A percentile compares a stretch with the other conserved stretches of the same genome.
These are phyloP conservation scores for Steinernema khuongi DNA, from an alignment of 1,140 invertebrate genomes.

Conservation along the genomic window DNA sequence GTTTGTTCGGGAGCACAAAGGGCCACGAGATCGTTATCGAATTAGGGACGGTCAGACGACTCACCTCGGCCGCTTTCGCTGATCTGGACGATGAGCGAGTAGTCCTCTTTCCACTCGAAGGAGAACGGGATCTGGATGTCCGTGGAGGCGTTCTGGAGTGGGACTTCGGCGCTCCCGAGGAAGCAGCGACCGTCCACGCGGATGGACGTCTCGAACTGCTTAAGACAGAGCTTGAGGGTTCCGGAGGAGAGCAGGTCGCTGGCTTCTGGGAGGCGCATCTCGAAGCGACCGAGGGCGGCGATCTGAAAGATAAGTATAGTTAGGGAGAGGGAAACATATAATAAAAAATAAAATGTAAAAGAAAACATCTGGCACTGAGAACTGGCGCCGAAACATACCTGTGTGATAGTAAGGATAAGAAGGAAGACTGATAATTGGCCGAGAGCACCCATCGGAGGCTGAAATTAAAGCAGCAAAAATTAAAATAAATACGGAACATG, in stretches of 20 bases:
- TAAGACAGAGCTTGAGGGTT: neutral
- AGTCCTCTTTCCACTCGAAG: slow-evolving; percentile 5
- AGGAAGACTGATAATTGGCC: too few relatives aligned
- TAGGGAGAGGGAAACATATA: too few relatives aligned
- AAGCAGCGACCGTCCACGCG: neutral
- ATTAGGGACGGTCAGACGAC: neutral
- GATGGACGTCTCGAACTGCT: neutral
- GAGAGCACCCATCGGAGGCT: too few relatives aligned
- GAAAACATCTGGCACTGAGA: too few relatives aligned
- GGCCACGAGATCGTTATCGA: neutral
- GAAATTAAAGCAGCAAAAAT: too few relatives aligned
- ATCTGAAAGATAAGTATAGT: neutral
- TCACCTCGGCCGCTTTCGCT: neutral
- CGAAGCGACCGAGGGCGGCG: neutral
- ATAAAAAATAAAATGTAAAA: too few relatives aligned
- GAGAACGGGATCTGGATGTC: neutral
- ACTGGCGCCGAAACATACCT: too few relatives aligned
- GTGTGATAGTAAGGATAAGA: too few relatives aligned
- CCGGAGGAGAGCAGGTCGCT: neutral
- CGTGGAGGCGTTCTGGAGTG: neutral
- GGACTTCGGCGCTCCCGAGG: neutral
- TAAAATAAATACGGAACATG: too few relatives aligned
- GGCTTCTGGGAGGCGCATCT: neutral
- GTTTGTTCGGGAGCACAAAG: neutral
- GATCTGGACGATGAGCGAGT: slow-evolving; percentile 1